Evolutionary conservation across 1,140 invertebrate species (phyloP), one percentile per base, ranked within the genome.

Genomic region (Neotoxoptera formosana): DNA sequence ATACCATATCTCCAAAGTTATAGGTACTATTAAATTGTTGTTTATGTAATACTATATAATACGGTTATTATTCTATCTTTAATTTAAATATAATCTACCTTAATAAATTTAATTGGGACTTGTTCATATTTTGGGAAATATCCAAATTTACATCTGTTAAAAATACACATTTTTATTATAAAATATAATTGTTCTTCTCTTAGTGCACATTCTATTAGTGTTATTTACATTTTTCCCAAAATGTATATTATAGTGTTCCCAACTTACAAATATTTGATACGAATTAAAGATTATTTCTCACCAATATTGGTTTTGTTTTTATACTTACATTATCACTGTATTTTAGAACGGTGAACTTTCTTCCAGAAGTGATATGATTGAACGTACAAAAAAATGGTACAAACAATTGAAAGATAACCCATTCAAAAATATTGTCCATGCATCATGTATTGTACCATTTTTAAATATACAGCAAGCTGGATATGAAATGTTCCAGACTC

Each of bases 391-490:
- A 94, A 95, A 95, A 21, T 97, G 97, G 97, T 97, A 96, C 94
- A 94, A 95, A 60, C 92, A 94, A 6, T 93, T 97, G 20, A 95
- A 95, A 21, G 94, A 96, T 17, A 95, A 96, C 93, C 96, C 96
- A 0, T 95, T 97, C 94, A 95, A 96, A 84, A 94, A 96, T 41
- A 95, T 97, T n/a, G 94, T 96, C 93, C 94, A 95, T 41, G 95
- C 97, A 36, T 96, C 96, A 36, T 96, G 96, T n/a, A 87, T n/a
- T 87, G 96, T 97, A 95, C 97, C 97, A 45, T 97, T 97, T 94
- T 94, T 95, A 4, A 97, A 97, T 93, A 95, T 97, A 30, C 95
- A 96, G 93, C 94, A 95, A 76, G 95, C 96, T 8, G 96, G 96
- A 51, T 94, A 97, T 7, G 94, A 95, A 48, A 94, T 97, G 47